These are phyloP conservation scores for Chanos chanos DNA, from an alignment of 2,797 vertebrate species.

Conservation along the genomic window DNA sequence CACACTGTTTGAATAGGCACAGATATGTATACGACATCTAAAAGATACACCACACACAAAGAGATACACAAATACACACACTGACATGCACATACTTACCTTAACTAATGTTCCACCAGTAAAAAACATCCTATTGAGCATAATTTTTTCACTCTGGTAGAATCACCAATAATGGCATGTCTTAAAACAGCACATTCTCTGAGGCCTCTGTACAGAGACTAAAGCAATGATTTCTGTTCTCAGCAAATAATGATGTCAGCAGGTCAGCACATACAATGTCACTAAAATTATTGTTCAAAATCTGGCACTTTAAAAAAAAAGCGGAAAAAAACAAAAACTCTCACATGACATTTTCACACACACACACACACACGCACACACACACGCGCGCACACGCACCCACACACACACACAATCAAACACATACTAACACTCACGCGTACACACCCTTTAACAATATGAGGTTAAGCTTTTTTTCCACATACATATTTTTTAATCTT, in stretches of 20 bases:
- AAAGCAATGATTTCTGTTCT: conserved; percentile 30
- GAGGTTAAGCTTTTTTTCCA: too few species aligned
- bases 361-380: conserved; percentile 5
- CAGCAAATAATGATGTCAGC: conserved; percentile 40
- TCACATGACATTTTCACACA: background rate
- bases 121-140: background rate
- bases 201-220: conserved; percentile 17
- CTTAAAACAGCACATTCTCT: too few species aligned
- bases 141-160: background rate
- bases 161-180: background rate
- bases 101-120: background rate
- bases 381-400: background rate
- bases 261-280: conserved; percentile 20
- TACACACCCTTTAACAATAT: too few species aligned
- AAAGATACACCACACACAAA: conserved; percentile 57
- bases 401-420: too few species aligned
- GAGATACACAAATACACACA: conserved; percentile 54
- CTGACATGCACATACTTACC: conserved; percentile 41
- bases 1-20: conserved; percentile 19
- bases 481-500: too few species aligned
- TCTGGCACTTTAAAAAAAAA: conserved; percentile 7
- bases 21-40: conserved; percentile 60
- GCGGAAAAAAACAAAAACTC: too few species aligned
- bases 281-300: conserved; percentile 19
- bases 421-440: too few species aligned